Conservation (phyloP, 1,140 invertebrate species). For the Littorina saxatilis region DNA sequence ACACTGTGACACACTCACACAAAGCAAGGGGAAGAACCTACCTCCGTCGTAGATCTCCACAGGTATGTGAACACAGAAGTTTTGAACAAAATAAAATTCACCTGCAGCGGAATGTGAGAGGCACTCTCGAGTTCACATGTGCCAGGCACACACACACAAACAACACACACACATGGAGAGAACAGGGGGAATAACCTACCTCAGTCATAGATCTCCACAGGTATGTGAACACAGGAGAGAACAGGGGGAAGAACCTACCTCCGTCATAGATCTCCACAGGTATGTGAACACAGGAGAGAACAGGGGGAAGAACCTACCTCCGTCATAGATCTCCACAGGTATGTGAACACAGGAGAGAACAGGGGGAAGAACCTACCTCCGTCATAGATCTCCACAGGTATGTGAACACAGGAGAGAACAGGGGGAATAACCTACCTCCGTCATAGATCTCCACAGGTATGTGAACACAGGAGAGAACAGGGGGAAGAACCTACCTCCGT, state of each 20-base stretch:
- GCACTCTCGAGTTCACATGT: no score
- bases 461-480: constrained; percentile 71
- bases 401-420: constrained; percentile 72
- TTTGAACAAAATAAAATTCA: no score
- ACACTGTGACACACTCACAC: background rate
- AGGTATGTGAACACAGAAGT: no score
- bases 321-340: constrained; percentile 74
- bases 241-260: no score
- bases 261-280: constrained; percentile 74
- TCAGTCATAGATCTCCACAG: constrained; percentile 74
- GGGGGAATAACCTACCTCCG: constrained; percentile 72
- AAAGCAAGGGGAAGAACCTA: no score
- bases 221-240: constrained; percentile 73
- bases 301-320: no score
- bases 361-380: constrained; percentile 73
- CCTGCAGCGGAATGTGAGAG: no score
- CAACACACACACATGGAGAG: no score
- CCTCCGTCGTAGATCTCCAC: no score
- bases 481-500: constrained; percentile 73
- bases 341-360: constrained; percentile 73
- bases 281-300: constrained; percentile 72
- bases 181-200: no score
- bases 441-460: constrained; percentile 75
- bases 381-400: constrained; percentile 74
- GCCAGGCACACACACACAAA: background rate